Conservation (phyloP, 2,113 vertebrate species). For the Cygnus buccinator region DNA sequence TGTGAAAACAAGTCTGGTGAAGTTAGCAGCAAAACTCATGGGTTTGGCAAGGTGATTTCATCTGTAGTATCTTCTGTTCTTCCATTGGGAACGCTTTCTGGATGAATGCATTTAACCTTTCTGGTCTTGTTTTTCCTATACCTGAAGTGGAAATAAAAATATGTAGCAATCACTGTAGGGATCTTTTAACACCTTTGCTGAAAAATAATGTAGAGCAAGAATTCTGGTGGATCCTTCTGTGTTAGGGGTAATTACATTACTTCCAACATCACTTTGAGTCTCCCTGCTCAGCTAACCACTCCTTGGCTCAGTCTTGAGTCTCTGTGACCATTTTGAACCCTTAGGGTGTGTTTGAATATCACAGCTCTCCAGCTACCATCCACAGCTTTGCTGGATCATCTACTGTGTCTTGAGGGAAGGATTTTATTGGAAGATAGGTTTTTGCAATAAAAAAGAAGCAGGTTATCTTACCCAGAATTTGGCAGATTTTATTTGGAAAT, state of each 20-base stretch:
- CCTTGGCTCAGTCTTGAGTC: not conserved
- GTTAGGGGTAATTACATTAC: not conserved
- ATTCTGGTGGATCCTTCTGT: not conserved
- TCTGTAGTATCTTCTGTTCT: not conserved
- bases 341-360: not conserved
- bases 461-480: not conserved
- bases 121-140: not conserved
- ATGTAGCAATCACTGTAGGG: not conserved
- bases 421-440: not conserved
- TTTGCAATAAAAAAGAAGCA: not conserved
- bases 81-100: not conserved
- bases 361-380: not conserved
- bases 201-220: not conserved
- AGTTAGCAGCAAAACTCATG: not conserved
- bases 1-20: not conserved
- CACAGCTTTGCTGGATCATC: not conserved
- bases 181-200: not conserved
- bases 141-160: not conserved
- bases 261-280: fast-evolving
- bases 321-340: not conserved
- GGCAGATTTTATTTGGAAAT: not conserved
- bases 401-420: not conserved
- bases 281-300: not conserved
- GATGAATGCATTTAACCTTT: not conserved
- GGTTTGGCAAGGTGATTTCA: not conserved